Percentiles rank a stretch among this genome's conserved stretches.
phyloP scores from a whole-genome alignment of 2,113 vertebrate genomes.

The Lipophrys pholis region DNA sequence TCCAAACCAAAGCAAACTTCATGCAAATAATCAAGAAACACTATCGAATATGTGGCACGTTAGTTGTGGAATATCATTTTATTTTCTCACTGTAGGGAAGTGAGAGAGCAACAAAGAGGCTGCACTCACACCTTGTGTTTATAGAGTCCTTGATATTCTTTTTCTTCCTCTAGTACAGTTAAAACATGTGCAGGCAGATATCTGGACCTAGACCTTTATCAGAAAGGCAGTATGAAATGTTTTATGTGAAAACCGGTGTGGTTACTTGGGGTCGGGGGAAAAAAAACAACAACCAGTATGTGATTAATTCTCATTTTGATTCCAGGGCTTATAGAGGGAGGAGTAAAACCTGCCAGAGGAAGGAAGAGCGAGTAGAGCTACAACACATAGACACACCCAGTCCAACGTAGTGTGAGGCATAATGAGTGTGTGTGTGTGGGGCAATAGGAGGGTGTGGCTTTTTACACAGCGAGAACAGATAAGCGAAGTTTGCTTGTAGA shows the following conservation, averaged over 20 bases:
- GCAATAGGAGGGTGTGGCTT: slow-evolving; percentile 81
- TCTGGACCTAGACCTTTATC: background rate
- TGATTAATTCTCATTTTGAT: slow-evolving; percentile 36
- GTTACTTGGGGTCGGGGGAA: background rate
- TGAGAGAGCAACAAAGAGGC: too few species aligned
- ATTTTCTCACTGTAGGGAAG: too few species aligned
- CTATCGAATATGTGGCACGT: too few species aligned
- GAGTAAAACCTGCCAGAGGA: slow-evolving; percentile 44
- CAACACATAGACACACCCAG: slow-evolving; percentile 75
- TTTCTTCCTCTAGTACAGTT: background rate
- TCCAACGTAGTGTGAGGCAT: slow-evolving; percentile 67
- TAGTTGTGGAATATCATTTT: too few species aligned
- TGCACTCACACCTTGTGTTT: too few species aligned
- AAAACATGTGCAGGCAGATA: background rate
- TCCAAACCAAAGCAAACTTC: too few species aligned
- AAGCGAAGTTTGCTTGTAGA: slow-evolving; percentile 66
- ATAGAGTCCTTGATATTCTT: background rate
- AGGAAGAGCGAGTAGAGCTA: slow-evolving; percentile 53
- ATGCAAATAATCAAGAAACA: too few species aligned
- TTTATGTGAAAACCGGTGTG: background rate
- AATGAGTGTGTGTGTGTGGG: slow-evolving; percentile 66
- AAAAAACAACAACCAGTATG: slow-evolving; percentile 12
- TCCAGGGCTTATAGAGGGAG: slow-evolving; percentile 30
- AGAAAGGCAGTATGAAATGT: background rate
- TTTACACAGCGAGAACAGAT: slow-evolving; percentile 59